Conservation (phyloP, 2,888 invertebrate species). For the Omphaloscelis lunosa region DNA sequence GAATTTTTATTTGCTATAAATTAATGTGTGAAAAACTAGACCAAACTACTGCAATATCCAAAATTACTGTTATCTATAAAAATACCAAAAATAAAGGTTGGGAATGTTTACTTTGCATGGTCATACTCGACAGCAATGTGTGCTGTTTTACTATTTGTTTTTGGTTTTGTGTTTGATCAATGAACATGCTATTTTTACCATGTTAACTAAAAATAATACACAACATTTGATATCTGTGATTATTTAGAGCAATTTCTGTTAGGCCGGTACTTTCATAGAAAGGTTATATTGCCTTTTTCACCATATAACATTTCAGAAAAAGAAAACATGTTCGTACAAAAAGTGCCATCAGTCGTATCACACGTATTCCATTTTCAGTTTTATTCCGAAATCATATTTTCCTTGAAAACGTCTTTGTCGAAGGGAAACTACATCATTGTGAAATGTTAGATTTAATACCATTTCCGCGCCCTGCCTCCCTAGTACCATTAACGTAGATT, state of each 20-base stretch:
- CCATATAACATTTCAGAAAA: neutral
- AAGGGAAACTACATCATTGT: conserved; percentile 36
- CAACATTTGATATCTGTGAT: neutral
- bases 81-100: neutral
- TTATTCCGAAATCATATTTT: conserved; percentile 40
- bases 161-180: neutral
- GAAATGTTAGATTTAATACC: conserved; percentile 54
- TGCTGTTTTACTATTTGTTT: neutral
- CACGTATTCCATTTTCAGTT: conserved; percentile 29
- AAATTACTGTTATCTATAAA: conserved; percentile 6
- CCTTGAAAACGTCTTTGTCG: conserved; percentile 24
- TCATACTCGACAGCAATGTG: neutral
- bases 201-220: neutral
- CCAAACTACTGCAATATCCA: neutral
- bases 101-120: neutral
- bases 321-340: neutral
- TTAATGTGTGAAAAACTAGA: neutral
- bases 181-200: neutral
- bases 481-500: conserved; percentile 51
- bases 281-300: neutral
- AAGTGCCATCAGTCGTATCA: neutral
- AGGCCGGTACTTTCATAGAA: neutral
- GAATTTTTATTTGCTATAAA: neutral
- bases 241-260: neutral
- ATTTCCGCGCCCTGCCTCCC: conserved; percentile 46